These are phyloP conservation scores for Protomyctophum bolini DNA, from an alignment of 2,113 vertebrate species.

Conservation along the genomic window DNA sequence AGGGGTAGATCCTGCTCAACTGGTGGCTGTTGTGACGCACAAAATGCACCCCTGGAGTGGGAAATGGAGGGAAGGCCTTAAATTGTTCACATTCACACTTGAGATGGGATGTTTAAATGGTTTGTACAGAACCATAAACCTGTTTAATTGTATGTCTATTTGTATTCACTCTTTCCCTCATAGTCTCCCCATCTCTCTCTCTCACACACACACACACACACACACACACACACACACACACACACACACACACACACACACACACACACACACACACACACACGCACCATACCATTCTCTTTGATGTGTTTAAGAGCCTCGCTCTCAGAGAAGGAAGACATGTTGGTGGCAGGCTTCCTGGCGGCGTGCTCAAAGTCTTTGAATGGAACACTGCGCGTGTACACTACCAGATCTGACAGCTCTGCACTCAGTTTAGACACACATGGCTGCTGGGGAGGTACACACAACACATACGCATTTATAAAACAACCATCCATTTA, in stretches of 20 bases:
- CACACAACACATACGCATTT: slow-evolving; percentile 22
- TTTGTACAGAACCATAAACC: no score
- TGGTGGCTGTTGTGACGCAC: slow-evolving; percentile 84
- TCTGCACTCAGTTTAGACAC: slow-evolving; percentile 78
- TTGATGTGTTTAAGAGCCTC: slow-evolving; percentile 85
- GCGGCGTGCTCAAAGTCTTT: slow-evolving; percentile 75
- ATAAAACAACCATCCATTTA: neutral
- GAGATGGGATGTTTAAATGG: no score
- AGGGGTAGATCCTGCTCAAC: slow-evolving; percentile 91
- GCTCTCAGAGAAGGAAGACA: slow-evolving; percentile 91
- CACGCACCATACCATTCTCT: slow-evolving; percentile 83
- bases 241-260: neutral
- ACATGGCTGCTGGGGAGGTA: slow-evolving; percentile 53
- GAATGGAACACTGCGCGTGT: slow-evolving; percentile 84
- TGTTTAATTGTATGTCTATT: no score
- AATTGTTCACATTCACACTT: no score
- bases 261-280: slow-evolving; percentile 17
- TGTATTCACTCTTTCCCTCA: no score
- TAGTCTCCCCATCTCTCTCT: no score
- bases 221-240: slow-evolving; percentile 10
- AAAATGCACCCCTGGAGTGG: slow-evolving; percentile 81
- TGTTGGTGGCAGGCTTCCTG: slow-evolving; percentile 66
- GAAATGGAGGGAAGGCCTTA: no score
- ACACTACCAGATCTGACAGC: slow-evolving; percentile 88
- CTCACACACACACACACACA: neutral